These are phyloP conservation scores for Eospalax fontanierii DNA, from an alignment of 2,797 vertebrate genomes.

Conservation along the genomic window DNA sequence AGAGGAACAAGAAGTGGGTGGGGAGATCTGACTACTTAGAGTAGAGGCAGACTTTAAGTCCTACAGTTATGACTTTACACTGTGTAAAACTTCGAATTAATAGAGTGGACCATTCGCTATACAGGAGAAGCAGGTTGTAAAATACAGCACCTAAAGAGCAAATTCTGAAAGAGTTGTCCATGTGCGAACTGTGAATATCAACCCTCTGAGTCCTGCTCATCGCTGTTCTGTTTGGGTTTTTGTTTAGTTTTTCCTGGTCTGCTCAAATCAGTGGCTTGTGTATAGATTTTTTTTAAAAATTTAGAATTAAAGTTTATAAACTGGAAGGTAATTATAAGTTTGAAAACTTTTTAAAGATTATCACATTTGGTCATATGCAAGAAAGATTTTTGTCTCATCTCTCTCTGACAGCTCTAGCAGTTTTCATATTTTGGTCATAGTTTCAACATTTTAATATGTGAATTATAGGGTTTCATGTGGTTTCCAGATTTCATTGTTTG, in stretches of 20 bases:
- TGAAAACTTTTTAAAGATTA: conserved; percentile 91
- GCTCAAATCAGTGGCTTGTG: conserved; percentile 94
- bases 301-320: conserved; percentile 95
- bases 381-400: conserved; percentile 89
- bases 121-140: conserved; percentile 92
- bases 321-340: conserved; percentile 95
- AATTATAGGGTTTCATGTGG: conserved; percentile 90
- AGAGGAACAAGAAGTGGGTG: conserved; percentile 99
- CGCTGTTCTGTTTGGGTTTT: conserved; percentile 69
- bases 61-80: conserved; percentile 94
- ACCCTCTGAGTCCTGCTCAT: conserved; percentile 91
- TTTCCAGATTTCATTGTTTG: conserved; percentile 89
- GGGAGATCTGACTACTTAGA: conserved; percentile 91
- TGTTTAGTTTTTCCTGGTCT: conserved; percentile 85
- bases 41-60: conserved; percentile 93
- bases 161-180: conserved; percentile 91
- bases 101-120: conserved; percentile 94
- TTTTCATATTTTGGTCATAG: conserved; percentile 91
- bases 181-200: conserved; percentile 91
- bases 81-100: conserved; percentile 94
- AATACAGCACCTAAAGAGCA: conserved; percentile 90
- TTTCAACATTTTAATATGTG: conserved; percentile 89
- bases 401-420: conserved; percentile 87
- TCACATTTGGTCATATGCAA: conserved; percentile 90
- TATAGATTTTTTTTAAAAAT: no score